Evolutionary conservation across 2,113 vertebrate species (phyloP), one percentile per base, ranked within the genome.

Genomic region (Panthera tigris): DNA sequence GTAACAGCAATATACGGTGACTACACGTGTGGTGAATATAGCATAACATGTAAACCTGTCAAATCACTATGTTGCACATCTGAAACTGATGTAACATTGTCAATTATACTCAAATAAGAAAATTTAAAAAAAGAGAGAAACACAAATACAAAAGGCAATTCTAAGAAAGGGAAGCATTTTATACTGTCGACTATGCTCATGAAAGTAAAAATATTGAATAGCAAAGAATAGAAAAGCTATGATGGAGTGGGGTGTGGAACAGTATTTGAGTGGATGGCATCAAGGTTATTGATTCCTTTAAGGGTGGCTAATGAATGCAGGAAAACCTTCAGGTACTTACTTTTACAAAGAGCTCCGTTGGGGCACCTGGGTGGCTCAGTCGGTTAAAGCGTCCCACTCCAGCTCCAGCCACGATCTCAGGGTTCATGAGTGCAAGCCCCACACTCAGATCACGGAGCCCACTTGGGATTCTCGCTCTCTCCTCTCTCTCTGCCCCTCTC

Each of bases 201-300:
- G 71, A 82, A 81, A 81, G 78, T 81, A 91, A 91, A 91, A 71
- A 45, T 45, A 71, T 71, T 82, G 82, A 92, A 71, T n/a, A 92
- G n/a, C 50, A 71, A 71, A 73, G 57, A 74, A 27, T 31, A 27
- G 25, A 23, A 52, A 91, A 63, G 33, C 74, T 91, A 80, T 50
- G 68, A 52, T 52, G 45, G 61, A 45, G 39, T 78, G 7, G 74
- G 41, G 57, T 80, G 31, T 79, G 31, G 89, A 76, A 79, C 89
- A 80, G 78, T 79, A 66, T 80, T 66, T 80, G 80, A 52, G 66
- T 55, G 76, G 63, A 25, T 81, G 21, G 45, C 76, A n/a, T n/a
- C 76, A 79, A 52, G 48, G 16, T n/a, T 79, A 79, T n/a, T 33
- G 31, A 45, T n/a, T 79, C 48, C 48, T 33, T n/a, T n/a, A 52